Evolutionary conservation across 2,113 vertebrate genomes (phyloP).

Genomic region (Melanerpes aurifrons): DNA sequence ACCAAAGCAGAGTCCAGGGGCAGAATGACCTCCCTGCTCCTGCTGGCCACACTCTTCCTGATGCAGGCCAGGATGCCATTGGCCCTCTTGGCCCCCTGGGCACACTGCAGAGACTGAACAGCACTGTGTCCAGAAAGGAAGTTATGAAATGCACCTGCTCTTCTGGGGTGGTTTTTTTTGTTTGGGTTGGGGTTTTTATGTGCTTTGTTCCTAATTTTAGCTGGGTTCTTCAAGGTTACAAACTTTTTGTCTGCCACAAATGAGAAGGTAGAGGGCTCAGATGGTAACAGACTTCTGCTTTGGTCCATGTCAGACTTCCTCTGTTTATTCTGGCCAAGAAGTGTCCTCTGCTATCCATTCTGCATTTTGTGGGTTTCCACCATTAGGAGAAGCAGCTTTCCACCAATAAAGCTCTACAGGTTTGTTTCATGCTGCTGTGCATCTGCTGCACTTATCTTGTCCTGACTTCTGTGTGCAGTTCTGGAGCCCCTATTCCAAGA

Average conservation of each 20-base stretch:
- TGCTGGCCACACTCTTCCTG: too few species aligned
- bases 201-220: not conserved
- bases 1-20: too few species aligned
- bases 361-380: not conserved
- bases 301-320: not conserved
- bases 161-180: not conserved
- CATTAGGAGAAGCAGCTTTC: not conserved
- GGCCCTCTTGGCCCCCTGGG: too few species aligned
- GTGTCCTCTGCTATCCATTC: slow-evolving; percentile 1
- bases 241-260: not conserved
- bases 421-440: not conserved
- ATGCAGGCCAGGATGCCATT: too few species aligned
- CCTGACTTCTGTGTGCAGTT: not conserved
- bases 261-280: not conserved
- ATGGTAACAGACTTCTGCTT: not conserved
- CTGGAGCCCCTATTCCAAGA: too few species aligned
- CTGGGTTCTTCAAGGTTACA: not conserved
- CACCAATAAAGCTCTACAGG: not conserved
- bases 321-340: slow-evolving; percentile 8
- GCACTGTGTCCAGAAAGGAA: not conserved
- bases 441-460: not conserved
- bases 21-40: too few species aligned
- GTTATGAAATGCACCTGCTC: not conserved
- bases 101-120: not conserved
- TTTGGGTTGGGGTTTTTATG: not conserved